Evolutionary conservation across 2,888 invertebrate species (phyloP), one percentile per base, ranked within the genome.

Genomic region (Carabus problematicus): DNA sequence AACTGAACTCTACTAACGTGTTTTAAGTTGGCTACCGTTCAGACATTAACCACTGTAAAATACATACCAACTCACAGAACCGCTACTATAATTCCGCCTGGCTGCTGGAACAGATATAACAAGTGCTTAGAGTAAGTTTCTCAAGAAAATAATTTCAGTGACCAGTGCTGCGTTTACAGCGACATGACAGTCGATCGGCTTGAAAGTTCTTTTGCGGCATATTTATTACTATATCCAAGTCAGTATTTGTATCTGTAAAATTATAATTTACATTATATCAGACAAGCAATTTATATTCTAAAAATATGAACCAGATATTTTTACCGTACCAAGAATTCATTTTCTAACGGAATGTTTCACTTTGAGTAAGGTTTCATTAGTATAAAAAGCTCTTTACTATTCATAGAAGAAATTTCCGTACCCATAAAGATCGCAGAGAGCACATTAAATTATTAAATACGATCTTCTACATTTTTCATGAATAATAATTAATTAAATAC

Each of bases 401-500:
- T 63, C 63, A 63, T 63, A 63, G 54, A 52, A 41, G 49, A 63
- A 63, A 63, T 52, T 63, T 63, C 52, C 14, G 47, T 49, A 11
- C 39, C 49, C 54, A 63, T 63, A 54, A 63, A 63, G 63, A 54
- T 52, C 42, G 49, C 16, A 40, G 39, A 40, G 39, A 40, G 63
- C 6, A 29, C 29, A 29, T 29, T 29, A 29, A 29, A 29, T 52
- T 63, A 63, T 54, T 54, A 54, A 18, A 63, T 54, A 49, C 54
- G 54, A 63, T 63, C 63, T 47, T 63, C 49, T 52, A 52, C 63
- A 29, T 63, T 63, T 63, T 63, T 63, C 63, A 63, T 63, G 63
- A 49, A 63, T 63, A 63, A 52, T 54, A 63, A 63, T 63, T 63
- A 54, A 63, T 63, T 63, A 41, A 63, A 63, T 63, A 63, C 63